phyloP scores from a whole-genome alignment of 2,113 vertebrate species.

The Sapajus apella region DNA sequence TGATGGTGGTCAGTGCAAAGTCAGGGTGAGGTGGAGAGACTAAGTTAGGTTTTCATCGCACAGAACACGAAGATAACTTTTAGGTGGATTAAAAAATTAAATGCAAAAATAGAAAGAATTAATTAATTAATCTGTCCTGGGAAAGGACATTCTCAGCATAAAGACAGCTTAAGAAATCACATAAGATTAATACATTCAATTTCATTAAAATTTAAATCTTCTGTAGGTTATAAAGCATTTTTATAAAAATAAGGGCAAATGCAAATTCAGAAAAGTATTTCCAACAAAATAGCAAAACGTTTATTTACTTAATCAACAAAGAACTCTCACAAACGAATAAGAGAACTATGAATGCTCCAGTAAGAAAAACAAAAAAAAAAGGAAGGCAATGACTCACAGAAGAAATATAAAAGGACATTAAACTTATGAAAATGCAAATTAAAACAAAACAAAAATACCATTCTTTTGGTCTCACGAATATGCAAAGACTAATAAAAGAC shows the following conservation, averaged over 20 bases:
- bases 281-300: neutral
- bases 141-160: neutral
- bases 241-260: neutral
- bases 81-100: conserved; percentile 15
- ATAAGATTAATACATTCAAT: neutral
- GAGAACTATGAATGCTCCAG: neutral
- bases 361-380: neutral
- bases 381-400: neutral
- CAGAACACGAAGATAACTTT: neutral
- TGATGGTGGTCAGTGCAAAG: neutral
- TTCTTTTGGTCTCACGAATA: neutral
- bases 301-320: neutral
- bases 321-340: neutral
- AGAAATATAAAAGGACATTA: neutral
- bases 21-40: neutral
- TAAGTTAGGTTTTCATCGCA: neutral
- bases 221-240: neutral
- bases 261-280: neutral
- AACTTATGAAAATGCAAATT: neutral
- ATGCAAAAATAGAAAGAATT: conserved; percentile 16
- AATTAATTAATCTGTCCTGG: neutral
- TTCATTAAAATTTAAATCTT: neutral
- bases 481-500: neutral
- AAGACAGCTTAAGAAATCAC: neutral
- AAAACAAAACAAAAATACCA: conserved; percentile 20